Evolutionary conservation across 2,797 vertebrate genomes (phyloP).

Genomic region (Chaenodraco wilsoni): DNA sequence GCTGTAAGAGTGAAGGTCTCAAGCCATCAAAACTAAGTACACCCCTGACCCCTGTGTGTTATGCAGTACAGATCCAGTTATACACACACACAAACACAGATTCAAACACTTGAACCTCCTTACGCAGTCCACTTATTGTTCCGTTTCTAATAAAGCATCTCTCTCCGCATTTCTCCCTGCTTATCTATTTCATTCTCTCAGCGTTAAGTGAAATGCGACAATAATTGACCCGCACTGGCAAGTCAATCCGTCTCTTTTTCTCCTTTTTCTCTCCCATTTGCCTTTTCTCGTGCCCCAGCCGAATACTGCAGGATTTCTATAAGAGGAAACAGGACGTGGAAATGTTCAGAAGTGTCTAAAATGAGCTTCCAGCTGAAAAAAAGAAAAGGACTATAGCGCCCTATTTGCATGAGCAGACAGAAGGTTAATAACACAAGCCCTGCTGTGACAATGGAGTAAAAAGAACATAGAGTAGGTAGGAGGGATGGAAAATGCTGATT

Average conservation of each 20-base stretch:
- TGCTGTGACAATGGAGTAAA: slow-evolving; percentile 73
- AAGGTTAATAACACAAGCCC: slow-evolving; percentile 82
- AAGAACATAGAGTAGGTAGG: slow-evolving; percentile 68
- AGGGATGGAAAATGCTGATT: slow-evolving; percentile 80
- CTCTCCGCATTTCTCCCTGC: not conserved
- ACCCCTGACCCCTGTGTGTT: slow-evolving; percentile 37
- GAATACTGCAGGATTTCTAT: slow-evolving; percentile 55
- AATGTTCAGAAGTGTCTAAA: slow-evolving; percentile 59
- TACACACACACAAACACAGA: slow-evolving; percentile 9
- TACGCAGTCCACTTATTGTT: slow-evolving; percentile 9
- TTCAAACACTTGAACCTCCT: slow-evolving; percentile 27
- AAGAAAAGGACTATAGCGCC: slow-evolving; percentile 53
- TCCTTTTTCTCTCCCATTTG: not conserved
- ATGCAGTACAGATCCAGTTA: slow-evolving; percentile 8
- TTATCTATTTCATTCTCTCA: slow-evolving; percentile 8
- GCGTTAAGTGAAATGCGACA: slow-evolving; percentile 41
- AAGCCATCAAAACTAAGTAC: slow-evolving; percentile 54
- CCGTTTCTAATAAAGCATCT: not conserved
- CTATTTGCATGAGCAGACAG: slow-evolving; percentile 82
- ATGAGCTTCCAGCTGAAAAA: slow-evolving; percentile 38
- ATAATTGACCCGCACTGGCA: slow-evolving; percentile 38
- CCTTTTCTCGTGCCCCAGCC: slow-evolving; percentile 10
- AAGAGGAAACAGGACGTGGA: slow-evolving; percentile 47
- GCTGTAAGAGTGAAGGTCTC: slow-evolving; percentile 27
- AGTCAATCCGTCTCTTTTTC: slow-evolving; percentile 29